phyloP scores from a whole-genome alignment of 2,888 invertebrate species.

The Biston betularia region DNA sequence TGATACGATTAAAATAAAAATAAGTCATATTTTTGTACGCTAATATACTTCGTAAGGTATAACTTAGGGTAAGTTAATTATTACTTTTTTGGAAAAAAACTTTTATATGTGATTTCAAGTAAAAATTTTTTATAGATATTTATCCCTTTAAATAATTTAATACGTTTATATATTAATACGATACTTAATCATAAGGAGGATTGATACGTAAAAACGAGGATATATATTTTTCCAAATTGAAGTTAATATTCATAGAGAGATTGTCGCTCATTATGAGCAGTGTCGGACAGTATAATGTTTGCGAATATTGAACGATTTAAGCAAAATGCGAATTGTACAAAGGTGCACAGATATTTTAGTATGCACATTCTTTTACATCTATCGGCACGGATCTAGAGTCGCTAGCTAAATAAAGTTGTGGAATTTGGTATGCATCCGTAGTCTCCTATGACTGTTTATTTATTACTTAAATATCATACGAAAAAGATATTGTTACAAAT shows the following conservation, averaged over 20 bases:
- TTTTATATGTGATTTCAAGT: slow-evolving; percentile 66
- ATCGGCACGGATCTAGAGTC: too few relatives aligned
- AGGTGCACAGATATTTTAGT: too few relatives aligned
- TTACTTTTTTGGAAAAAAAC: slow-evolving; percentile 70
- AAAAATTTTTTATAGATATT: background rate
- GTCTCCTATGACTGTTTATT: too few relatives aligned
- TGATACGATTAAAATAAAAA: slow-evolving; percentile 27
- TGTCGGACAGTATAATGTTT: background rate
- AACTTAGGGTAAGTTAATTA: slow-evolving; percentile 67
- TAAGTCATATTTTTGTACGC: slow-evolving; percentile 36
- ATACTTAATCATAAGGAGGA: slow-evolving; percentile 27
- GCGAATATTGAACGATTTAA: background rate
- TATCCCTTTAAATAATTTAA: background rate
- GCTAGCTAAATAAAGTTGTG: too few relatives aligned
- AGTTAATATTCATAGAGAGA: background rate
- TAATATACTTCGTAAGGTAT: slow-evolving; percentile 17
- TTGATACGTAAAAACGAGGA: slow-evolving; percentile 9
- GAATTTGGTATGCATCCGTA: too few relatives aligned
- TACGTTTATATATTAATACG: background rate
- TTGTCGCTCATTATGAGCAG: background rate
- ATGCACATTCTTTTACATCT: too few relatives aligned
- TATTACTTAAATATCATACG: too few relatives aligned
- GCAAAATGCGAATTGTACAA: too few relatives aligned
- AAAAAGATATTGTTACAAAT: too few relatives aligned
- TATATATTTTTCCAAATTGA: slow-evolving; percentile 19